Percentiles rank a stretch among this genome's conserved stretches.
These are phyloP conservation scores for Perca fluviatilis DNA, from an alignment of 2,113 vertebrate genomes.

Conservation along the genomic window DNA sequence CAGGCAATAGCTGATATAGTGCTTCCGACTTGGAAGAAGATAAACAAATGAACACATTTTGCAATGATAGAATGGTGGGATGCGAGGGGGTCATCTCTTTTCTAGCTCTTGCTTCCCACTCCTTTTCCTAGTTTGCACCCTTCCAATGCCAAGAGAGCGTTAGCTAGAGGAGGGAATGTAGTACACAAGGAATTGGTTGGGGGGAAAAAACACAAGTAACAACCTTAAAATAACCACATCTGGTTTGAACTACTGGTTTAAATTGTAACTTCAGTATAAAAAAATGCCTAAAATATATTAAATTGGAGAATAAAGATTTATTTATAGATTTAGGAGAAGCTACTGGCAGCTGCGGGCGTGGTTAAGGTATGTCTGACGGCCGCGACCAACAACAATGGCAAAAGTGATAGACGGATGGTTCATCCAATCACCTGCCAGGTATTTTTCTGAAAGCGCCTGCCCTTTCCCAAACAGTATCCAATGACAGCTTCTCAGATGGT, in stretches of 20 bases:
- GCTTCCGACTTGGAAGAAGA: slow-evolving; percentile 1
- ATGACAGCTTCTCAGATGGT: no score
- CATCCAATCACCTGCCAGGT: no score
- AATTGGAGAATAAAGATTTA: not conserved
- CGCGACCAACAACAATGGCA: no score
- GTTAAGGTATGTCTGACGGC: no score
- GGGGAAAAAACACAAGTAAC: not conserved
- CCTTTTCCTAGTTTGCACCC: not conserved
- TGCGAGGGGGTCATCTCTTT: not conserved
- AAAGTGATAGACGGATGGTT: no score
- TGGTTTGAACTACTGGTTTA: not conserved
- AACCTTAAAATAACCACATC: not conserved
- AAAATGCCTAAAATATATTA: not conserved
- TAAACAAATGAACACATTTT: slow-evolving; percentile 6
- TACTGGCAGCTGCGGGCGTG: no score
- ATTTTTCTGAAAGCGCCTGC: no score
- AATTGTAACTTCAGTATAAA: not conserved
- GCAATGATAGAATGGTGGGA: not conserved
- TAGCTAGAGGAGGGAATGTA: not conserved
- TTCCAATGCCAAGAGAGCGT: not conserved
- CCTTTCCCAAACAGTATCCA: no score
- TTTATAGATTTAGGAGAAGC: not conserved
- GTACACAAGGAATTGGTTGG: not conserved
- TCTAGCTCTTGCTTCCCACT: not conserved
- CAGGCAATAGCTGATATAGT: not conserved